These are phyloP conservation scores for Fulmarus glacialis DNA, from an alignment of 2,113 vertebrate genomes.

Conservation along the genomic window DNA sequence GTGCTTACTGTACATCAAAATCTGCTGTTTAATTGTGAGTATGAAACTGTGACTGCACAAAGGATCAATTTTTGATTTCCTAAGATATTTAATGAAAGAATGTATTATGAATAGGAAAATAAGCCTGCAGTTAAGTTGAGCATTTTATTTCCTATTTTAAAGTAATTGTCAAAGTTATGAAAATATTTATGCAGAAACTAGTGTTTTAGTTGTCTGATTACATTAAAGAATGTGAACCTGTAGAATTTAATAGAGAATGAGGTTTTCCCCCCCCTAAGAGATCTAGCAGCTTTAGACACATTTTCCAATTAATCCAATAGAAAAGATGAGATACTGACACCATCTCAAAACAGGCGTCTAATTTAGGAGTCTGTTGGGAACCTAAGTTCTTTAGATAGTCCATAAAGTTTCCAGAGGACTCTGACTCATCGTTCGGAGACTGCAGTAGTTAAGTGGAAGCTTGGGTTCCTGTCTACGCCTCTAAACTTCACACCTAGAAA, in stretches of 20 bases:
- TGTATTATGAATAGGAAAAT: neutral
- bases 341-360: neutral
- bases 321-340: neutral
- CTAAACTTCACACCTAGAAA: neutral
- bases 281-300: neutral
- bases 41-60: neutral
- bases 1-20: slow-evolving; percentile 37
- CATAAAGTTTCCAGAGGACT: neutral
- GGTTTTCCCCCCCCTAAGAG: neutral
- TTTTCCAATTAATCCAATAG: neutral
- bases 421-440: neutral
- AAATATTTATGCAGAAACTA: slow-evolving; percentile 38
- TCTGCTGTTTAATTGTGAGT: slow-evolving; percentile 49
- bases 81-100: neutral
- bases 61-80: slow-evolving; percentile 53
- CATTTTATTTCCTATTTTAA: slow-evolving; percentile 9
- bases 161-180: slow-evolving; percentile 18
- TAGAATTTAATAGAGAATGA: neutral
- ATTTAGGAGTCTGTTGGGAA: neutral
- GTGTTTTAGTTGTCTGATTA: slow-evolving; percentile 7
- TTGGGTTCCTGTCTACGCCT: neutral
- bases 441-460: neutral
- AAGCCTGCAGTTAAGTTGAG: neutral
- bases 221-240: neutral
- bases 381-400: neutral